A percentile compares a stretch with the other conserved stretches of the same genome.
These are phyloP conservation scores for Siderastrea radians DNA, from an alignment of 92 coral and sea anemone species.

Conservation along the genomic window DNA sequence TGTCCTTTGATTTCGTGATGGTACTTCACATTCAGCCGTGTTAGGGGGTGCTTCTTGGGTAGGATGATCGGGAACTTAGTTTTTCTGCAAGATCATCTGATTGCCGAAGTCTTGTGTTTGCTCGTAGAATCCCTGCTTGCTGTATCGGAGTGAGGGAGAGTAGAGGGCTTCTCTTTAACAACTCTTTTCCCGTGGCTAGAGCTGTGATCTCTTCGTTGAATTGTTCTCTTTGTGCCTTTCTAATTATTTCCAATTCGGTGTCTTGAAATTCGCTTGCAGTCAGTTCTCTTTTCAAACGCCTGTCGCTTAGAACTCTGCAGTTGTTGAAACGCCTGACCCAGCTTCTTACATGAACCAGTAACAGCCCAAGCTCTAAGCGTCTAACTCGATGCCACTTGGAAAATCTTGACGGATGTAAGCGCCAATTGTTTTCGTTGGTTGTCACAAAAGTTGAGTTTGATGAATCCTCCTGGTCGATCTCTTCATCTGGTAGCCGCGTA, in stretches of 20 bases:
- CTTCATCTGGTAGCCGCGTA: constrained; percentile 1
- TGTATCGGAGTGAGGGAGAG: constrained; percentile 46
- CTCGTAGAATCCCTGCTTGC: constrained; percentile 47
- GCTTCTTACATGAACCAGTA: constrained; percentile 58
- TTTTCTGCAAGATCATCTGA: constrained; percentile 29
- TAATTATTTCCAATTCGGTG: constrained; percentile 43
- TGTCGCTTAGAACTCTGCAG: constrained; percentile 26
- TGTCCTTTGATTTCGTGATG: constrained; percentile 61
- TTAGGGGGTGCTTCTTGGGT: constrained; percentile 60
- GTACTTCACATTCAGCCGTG: constrained; percentile 42
- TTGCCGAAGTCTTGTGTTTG: constrained; percentile 47
- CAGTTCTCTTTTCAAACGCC: constrained; percentile 42
- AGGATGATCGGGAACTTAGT: constrained; percentile 53
- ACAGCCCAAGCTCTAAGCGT: constrained; percentile 46
- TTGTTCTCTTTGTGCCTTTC: constrained; percentile 45
- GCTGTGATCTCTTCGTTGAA: constrained; percentile 48
- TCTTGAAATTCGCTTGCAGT: constrained; percentile 38
- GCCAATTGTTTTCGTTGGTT: constrained; percentile 3
- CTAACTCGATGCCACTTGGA: constrained; percentile 60
- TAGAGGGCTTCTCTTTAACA: constrained; percentile 39
- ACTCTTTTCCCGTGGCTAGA: background rate
- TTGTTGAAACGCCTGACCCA: constrained; percentile 65
- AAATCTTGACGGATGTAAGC: constrained; percentile 43
- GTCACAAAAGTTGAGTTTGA: background rate
- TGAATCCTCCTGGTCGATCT: background rate